Conservation (phyloP, 2,113 vertebrate species). For the Murina feae region DNA sequence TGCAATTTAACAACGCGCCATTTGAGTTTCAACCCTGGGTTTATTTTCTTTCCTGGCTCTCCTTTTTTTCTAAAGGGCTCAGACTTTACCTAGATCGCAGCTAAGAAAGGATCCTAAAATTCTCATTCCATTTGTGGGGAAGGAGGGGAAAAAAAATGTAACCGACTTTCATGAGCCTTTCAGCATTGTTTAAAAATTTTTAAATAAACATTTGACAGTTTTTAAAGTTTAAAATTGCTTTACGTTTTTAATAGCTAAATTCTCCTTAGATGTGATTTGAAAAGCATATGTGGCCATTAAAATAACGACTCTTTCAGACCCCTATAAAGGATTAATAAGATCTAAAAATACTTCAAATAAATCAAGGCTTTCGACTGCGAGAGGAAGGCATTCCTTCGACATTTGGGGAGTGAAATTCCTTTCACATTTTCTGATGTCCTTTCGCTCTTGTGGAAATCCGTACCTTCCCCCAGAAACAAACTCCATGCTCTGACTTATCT, state of each 20-base stretch:
- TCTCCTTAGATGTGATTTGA: neutral
- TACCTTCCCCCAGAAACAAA: neutral
- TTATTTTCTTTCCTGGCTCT: neutral
- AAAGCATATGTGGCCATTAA: neutral
- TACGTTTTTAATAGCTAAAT: neutral
- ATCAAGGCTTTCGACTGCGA: neutral
- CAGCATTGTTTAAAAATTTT: neutral
- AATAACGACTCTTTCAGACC: neutral
- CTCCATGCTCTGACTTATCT: neutral
- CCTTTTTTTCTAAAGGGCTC: neutral
- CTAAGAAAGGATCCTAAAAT: neutral
- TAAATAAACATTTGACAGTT: neutral
- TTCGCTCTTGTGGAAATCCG: conserved; percentile 7
- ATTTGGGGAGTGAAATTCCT: neutral
- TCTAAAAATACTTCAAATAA: neutral
- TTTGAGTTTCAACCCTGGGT: neutral
- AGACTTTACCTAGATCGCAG: neutral
- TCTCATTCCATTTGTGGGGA: neutral
- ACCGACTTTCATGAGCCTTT: neutral
- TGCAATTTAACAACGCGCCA: neutral
- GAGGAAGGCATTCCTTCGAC: neutral
- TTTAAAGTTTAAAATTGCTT: neutral
- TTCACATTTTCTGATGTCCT: neutral
- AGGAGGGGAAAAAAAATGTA: neutral
- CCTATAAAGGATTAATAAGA: neutral